Base-by-base conservation (phyloP, 2,113 vertebrate species). In the Zeus faber region DNA sequence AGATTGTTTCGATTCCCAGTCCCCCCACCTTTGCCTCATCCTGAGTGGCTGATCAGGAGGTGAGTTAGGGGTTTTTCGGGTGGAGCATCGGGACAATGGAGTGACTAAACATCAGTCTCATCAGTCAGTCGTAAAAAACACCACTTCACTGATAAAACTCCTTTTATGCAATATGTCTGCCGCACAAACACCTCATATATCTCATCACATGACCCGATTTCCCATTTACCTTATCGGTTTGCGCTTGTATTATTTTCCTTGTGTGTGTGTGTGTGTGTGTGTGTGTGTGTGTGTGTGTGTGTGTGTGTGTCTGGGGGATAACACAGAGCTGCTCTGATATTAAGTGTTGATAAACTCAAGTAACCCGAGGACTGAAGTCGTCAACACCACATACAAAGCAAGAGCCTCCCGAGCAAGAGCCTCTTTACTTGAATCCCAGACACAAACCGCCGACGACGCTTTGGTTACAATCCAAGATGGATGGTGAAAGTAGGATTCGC, bases 31-130 rank as follows among this genome's bases (percentile, higher is more conserved):
- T 51, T 6, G 47, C 27, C 58, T 40, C 60, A 39, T 74, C 76
- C 78, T 78, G 85, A 82, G 50, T 86, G 75, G 60, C 3, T 77
- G 67, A 80, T 86, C 85, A 82, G 79, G 73, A 77, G 48, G 39
- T 72, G 18, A 20, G 33, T 9, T 20, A 50, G 61, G 58, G 44
- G 50, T 52, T 27, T 22, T 10, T n/a, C n/a, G n/a, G n/a, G n/a
- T n/a, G n/a, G n/a, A n/a, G n/a, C n/a, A n/a, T 16, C 31, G 2
- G 17, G 9, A 17, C 0, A 4, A 0, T 3, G 1, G 46, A 59
- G 10, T 0, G 7, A 65, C 9, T 16, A 22, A 35, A 21, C 1
- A 2, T 20, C 24, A 40, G 6, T 3, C 21, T 16, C 25, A 31
- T 21, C 23, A 55, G 18, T 47, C 48, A 37, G 35, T 43, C 22